Base-by-base conservation (phyloP, 2,113 vertebrate species). In the Leucosticte australis region DNA sequence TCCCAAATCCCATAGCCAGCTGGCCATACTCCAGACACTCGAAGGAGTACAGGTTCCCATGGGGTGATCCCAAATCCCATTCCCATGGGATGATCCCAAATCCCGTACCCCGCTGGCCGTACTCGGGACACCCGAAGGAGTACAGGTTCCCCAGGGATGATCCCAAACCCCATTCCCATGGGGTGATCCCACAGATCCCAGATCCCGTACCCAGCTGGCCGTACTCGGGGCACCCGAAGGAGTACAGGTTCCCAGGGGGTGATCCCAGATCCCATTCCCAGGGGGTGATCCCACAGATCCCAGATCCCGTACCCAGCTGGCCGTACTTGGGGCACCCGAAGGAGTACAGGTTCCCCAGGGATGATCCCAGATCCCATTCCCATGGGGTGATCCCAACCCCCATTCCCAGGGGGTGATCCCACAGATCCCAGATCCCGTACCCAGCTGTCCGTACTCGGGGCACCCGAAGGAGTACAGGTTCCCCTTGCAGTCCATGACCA, bases 401-500 rank as follows among this genome's bases (percentile, higher is more conserved):
- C 16, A 11, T 17, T 52, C 15, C 15, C 50, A 52, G 7, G 50
- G 50, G 19, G 1, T 21, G 37, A 64, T 27, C 37, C 50, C 49
- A 50, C 5, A 50, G 37, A 64, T 27, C 37, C 50, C 49, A 50
- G 8, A 50, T 49, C 47, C 42, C 42, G 42, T 98, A 99, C 99
- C 99, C 83, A 99, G 98, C 97, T 99, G 99, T 65, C 99, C 99
- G 1, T 99, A 99, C 74, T 99, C 99, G 0, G 99, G 99, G 94
- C 99, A 99, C 64, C 99, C 99, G 4, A 99, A 99, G 53, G 99
- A 99, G 80, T 99, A 99, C 37, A 99, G 98, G 97, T 99, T 99
- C 44, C 99, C 99, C 97, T 99, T 99, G 96, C 99, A 99, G 96
- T 99, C 99, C 97, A 99, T 99, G 90, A 99, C 98, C 99, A 99